A percentile compares a stretch with the other conserved stretches of the same genome.
Conservation (phyloP, 2,113 vertebrate species). For the Poeciliopsis prolifica region DNA sequence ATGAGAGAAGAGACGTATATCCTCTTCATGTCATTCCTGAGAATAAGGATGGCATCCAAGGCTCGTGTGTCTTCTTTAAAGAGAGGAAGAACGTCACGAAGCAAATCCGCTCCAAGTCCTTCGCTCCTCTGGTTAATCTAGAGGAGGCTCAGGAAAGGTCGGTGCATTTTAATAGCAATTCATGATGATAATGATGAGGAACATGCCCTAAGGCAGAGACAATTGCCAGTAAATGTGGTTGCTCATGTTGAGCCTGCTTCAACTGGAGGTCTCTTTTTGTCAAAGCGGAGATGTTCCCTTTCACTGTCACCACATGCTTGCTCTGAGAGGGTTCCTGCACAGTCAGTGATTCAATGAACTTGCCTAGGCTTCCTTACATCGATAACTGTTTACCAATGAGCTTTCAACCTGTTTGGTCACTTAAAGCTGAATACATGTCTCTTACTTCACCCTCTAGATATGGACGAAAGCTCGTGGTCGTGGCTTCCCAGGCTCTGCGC, state of each 20-base stretch:
- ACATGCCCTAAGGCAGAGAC: background rate
- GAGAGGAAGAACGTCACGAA: constrained; percentile 84
- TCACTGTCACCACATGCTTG: too few relatives aligned
- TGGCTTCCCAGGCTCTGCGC: constrained; percentile 87
- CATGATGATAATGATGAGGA: background rate
- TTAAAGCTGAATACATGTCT: too few relatives aligned
- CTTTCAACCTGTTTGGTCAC: too few relatives aligned
- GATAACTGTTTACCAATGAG: too few relatives aligned
- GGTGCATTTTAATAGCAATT: background rate
- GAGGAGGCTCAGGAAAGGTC: constrained; percentile 82
- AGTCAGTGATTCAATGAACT: too few relatives aligned
- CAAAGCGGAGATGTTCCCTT: too few relatives aligned
- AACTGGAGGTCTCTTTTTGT: too few relatives aligned
- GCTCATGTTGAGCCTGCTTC: background rate
- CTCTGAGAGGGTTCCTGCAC: too few relatives aligned
- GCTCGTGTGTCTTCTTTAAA: constrained; percentile 87
- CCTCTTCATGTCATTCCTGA: constrained; percentile 85
- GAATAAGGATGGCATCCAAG: constrained; percentile 87
- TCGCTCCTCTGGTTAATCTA: constrained; percentile 74
- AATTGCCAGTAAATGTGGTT: background rate
- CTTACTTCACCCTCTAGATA: constrained; percentile 76
- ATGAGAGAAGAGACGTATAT: constrained; percentile 82
- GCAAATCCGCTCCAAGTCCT: constrained; percentile 78
- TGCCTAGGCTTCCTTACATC: too few relatives aligned
- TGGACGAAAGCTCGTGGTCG: constrained; percentile 87